These are phyloP conservation scores for Phylloscopus trochiloides DNA, from an alignment of 2,113 vertebrate species.

Conservation along the genomic window DNA sequence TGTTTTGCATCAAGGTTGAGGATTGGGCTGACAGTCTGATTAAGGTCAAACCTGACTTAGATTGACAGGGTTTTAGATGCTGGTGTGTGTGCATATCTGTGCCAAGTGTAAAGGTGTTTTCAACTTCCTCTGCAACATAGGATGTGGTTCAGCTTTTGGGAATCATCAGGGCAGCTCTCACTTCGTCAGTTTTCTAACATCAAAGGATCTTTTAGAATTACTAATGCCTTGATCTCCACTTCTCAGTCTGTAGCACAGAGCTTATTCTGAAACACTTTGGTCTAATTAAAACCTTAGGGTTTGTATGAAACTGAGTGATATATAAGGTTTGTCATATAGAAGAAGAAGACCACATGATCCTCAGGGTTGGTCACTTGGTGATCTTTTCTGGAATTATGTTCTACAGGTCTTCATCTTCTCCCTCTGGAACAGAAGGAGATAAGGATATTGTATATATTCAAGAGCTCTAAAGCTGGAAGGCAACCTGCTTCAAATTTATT, in stretches of 20 bases:
- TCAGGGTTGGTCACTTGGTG: neutral
- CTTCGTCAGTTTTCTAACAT: constrained; percentile 39
- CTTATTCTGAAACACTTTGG: neutral
- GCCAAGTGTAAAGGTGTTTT: neutral
- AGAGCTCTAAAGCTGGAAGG: neutral
- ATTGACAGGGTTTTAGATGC: neutral
- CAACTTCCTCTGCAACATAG: neutral
- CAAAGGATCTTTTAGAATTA: constrained; percentile 23
- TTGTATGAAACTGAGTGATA: neutral
- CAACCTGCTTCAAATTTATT: neutral
- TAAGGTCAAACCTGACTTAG: neutral
- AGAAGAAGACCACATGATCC: neutral
- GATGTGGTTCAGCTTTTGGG: constrained; percentile 29
- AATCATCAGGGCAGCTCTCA: constrained; percentile 34
- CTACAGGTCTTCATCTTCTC: neutral
- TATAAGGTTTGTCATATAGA: neutral
- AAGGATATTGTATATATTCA: neutral
- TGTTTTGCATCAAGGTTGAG: neutral
- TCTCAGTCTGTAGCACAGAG: neutral
- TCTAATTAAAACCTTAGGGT: constrained; percentile 52
- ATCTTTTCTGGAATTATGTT: neutral
- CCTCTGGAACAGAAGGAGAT: neutral
- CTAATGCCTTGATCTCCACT: constrained; percentile 43
- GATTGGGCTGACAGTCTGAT: neutral
- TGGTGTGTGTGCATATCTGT: neutral